Evolutionary conservation across 2,888 invertebrate species (phyloP), one percentile per base, ranked within the genome.

Genomic region (Himalopsyche kuldschensis): DNA sequence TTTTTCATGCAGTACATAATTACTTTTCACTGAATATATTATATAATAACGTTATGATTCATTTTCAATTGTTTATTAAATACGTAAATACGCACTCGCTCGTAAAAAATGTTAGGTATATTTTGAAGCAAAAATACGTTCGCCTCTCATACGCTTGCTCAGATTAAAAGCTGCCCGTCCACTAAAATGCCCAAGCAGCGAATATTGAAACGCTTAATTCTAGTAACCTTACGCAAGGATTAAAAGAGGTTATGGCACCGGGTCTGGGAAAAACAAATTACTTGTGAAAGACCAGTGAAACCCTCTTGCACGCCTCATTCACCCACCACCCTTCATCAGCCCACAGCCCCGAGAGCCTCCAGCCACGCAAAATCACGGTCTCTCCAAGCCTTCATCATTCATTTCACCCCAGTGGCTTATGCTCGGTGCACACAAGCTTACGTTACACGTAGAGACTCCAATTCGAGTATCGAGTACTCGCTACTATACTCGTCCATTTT

Each of bases 231-330:
- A 69, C 69, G 69, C 69, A 27, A 27, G 69, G 76, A 76, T 76
- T 41, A 41, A 35, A 76, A 76, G 76, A 76, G 76, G 76, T 76
- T 76, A 76, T 24, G 35, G 76, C 76, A 24, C 32, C n/a, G 35
- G 32, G 35, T 76, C 76, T 31, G 76, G 20, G 76, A 41, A 76
- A 76, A 76, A 76, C 76, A 76, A 76, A 76, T 76, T 76, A 76
- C 76, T 35, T 76, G 76, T 24, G 20, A 76, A 76, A 76, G 76
- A 41, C 32, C 76, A 76, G 76, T 20, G 32, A 17, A 20, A 32
- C 76, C 32, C 76, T 32, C 32, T 27, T 27, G 69, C 69, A 69
- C 69, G 69, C 69, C 69, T 27, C 30, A 11, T 69, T 69, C 69
- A 69, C 27, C 27, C 69, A 41, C 41, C 41, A 41, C 41, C 15